Evolutionary conservation across 2,888 invertebrate species (phyloP), one percentile per base, ranked within the genome.

Genomic region (Dromius quadrimaculatus): DNA sequence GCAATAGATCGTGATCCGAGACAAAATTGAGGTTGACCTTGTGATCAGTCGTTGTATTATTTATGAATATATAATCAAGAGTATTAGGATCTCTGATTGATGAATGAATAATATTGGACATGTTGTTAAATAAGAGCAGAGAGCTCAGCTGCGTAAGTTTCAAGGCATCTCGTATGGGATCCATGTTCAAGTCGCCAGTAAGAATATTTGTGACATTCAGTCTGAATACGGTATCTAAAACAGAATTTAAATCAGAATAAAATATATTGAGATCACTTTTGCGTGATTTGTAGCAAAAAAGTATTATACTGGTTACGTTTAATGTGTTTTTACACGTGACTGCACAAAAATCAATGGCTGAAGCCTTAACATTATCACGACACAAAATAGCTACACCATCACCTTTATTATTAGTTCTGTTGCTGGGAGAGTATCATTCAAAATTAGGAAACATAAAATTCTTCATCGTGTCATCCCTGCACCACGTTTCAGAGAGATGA

Each of bases 391-490:
- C 45, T 4, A 45, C 45, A 8, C 45, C 45, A 9, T n/a, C 19
- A 45, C 8, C 45, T 45, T 11, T 41, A n/a, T n/a, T n/a, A n/a
- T n/a, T n/a, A n/a, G n/a, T n/a, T n/a, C n/a, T n/a, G n/a, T n/a
- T n/a, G n/a, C n/a, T n/a, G n/a, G n/a, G 15, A 45, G 8, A 45
- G 19, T 45, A 45, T 15, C n/a, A n/a, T n/a, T n/a, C n/a, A n/a
- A n/a, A 45, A 45, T 45, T 45, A 19, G 45, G 45, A 19, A 45
- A 45, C 1, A 19, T 13, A 15, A 45, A 9, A 45, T 45, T 19
- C 4, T 17, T 19, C 8, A 45, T 45, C n/a, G 19, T 19, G 1
- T 8, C 6, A 15, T 45, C 19, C 17, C 20, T 45, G n/a, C 45
- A n/a, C 45, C 45, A 45, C 19, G 17, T 13, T 19, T 45, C 45